Conservation (phyloP, 92 coral and sea anemone species). For the Palythoa heliodiscus region DNA sequence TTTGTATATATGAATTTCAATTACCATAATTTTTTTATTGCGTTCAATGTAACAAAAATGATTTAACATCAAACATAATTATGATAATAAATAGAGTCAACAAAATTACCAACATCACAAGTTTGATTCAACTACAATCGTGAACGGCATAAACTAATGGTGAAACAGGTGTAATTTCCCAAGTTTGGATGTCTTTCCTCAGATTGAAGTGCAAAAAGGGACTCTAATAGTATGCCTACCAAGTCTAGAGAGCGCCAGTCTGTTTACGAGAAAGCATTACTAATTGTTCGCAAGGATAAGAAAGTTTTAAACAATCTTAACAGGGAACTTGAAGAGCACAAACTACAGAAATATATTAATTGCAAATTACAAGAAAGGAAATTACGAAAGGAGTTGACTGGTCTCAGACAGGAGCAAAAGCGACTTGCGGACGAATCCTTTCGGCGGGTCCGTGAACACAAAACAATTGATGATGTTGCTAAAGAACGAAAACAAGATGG, state of each 20-base stretch:
- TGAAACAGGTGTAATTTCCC: not conserved
- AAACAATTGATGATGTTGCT: conserved; percentile 77
- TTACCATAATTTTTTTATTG: not conserved
- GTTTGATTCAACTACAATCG: not conserved
- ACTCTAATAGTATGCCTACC: conserved; percentile 55
- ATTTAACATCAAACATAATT: no score
- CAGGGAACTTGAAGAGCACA: conserved; percentile 63
- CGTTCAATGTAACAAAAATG: no score
- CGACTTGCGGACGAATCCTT: conserved; percentile 72
- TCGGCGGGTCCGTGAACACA: conserved; percentile 58
- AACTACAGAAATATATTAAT: conserved; percentile 71
- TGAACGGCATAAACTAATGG: not conserved
- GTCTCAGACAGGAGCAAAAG: conserved; percentile 63
- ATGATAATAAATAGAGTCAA: not conserved
- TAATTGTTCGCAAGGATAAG: conserved; percentile 70
- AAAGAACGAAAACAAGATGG: conserved; percentile 65
- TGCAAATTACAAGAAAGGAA: conserved; percentile 73
- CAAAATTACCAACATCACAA: not conserved
- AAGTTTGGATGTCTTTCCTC: not conserved
- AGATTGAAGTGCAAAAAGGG: not conserved
- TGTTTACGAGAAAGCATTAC: conserved; percentile 81
- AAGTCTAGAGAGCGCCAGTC: conserved; percentile 64
- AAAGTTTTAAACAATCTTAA: conserved; percentile 55
- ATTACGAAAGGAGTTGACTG: conserved; percentile 72
- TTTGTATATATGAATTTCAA: not conserved